Conservation (phyloP, 2,888 invertebrate species). For the Seira sanloemensis region DNA sequence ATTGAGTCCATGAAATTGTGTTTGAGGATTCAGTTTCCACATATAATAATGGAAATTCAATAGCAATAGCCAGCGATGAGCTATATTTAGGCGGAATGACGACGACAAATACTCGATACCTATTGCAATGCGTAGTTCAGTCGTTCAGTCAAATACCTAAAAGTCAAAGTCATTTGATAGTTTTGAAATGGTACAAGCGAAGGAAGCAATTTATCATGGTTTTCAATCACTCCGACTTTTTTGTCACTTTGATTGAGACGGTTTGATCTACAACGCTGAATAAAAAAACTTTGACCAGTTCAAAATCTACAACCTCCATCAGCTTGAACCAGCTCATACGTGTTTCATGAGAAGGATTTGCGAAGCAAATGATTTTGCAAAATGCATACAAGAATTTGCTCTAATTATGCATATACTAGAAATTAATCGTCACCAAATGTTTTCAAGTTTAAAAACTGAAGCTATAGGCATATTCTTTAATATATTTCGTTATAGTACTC, state of each 20-base stretch:
- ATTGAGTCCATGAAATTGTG: too few relatives aligned
- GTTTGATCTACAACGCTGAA: background rate
- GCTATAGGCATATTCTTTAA: background rate
- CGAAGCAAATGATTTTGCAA: background rate
- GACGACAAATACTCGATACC: too few relatives aligned
- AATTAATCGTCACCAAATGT: background rate
- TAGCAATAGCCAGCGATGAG: background rate
- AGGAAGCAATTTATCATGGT: slow-evolving; percentile 22
- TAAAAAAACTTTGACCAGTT: background rate
- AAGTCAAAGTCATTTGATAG: background rate
- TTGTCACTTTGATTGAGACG: background rate
- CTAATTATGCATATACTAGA: background rate
- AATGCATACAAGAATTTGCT: background rate
- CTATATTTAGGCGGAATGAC: background rate
- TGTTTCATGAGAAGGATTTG: background rate
- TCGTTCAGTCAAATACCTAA: too few relatives aligned
- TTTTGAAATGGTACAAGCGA: background rate
- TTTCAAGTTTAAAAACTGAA: background rate
- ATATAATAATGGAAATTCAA: background rate
- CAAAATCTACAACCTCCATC: background rate
- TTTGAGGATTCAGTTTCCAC: too few relatives aligned
- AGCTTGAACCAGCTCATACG: background rate
- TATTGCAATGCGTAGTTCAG: background rate
- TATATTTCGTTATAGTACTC: background rate
- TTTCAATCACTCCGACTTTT: background rate